These are phyloP conservation scores for Lepidurus packardi DNA, from an alignment of 1,140 invertebrate species.

Conservation along the genomic window DNA sequence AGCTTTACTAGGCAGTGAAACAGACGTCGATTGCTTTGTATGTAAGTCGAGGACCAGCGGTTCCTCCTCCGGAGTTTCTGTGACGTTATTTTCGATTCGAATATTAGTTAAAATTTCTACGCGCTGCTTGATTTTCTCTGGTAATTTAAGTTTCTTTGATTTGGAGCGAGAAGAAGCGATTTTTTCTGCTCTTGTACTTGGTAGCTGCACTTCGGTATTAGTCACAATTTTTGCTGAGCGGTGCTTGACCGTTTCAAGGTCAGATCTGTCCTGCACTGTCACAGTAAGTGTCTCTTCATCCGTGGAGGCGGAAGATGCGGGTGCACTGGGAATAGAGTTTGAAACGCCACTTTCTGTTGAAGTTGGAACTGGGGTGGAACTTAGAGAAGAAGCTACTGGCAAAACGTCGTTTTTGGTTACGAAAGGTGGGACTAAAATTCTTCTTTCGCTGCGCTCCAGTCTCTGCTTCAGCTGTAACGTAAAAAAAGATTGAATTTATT, in stretches of 20 bases:
- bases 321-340: constrained; percentile 29
- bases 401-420: constrained; percentile 31
- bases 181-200: neutral
- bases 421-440: constrained; percentile 41
- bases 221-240: neutral
- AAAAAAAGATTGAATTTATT: constrained; percentile 22
- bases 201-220: neutral
- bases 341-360: constrained; percentile 31
- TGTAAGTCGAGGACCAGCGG: neutral
- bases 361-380: constrained; percentile 35
- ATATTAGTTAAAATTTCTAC: neutral
- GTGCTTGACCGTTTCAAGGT: neutral
- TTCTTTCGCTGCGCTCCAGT: constrained; percentile 45
- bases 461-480: constrained; percentile 43
- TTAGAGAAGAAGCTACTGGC: constrained; percentile 32
- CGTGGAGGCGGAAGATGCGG: neutral
- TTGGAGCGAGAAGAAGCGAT: neutral
- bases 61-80: neutral
- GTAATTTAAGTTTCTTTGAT: neutral
- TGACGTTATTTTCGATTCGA: neutral
- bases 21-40: neutral
- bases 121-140: neutral
- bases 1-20: neutral
- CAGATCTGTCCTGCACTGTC: neutral
- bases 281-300: neutral